phyloP scores from a whole-genome alignment of 2,888 invertebrate species.

The Limnephilus lunatus region DNA sequence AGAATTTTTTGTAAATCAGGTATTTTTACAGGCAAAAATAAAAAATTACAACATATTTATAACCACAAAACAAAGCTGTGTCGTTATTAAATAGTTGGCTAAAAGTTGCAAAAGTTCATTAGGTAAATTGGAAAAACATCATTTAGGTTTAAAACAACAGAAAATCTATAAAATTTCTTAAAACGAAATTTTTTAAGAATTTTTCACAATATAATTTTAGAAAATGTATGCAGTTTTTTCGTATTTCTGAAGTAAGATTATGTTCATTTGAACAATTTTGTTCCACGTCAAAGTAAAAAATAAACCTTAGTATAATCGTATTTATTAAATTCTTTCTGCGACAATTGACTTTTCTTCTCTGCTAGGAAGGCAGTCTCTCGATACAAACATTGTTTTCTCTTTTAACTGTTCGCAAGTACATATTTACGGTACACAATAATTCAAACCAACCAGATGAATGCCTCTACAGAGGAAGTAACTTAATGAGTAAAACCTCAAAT shows the following conservation, averaged over 20 bases:
- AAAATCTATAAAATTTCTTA: neutral
- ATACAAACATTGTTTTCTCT: neutral
- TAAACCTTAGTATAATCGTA: neutral
- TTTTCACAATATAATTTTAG: neutral
- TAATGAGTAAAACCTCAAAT: too few relatives aligned
- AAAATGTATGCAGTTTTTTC: neutral
- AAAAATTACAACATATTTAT: too few relatives aligned
- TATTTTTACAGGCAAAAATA: too few relatives aligned
- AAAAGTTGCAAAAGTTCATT: neutral
- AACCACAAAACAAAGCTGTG: neutral
- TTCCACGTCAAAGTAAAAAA: neutral
- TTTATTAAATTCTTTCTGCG: neutral
- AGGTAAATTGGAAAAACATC: neutral
- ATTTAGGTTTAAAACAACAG: neutral
- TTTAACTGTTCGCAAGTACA: neutral
- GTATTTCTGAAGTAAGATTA: neutral
- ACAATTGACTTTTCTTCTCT: neutral
- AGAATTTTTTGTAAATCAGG: too few relatives aligned
- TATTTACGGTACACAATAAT: neutral
- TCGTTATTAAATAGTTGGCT: neutral
- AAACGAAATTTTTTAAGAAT: neutral
- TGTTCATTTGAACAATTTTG: neutral
- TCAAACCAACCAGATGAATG: neutral
- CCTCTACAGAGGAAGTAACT: too few relatives aligned
- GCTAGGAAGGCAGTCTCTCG: neutral